Evolutionary conservation across 2,888 invertebrate genomes (phyloP).

Genomic region (Pycnomerus fuliginosus): DNA sequence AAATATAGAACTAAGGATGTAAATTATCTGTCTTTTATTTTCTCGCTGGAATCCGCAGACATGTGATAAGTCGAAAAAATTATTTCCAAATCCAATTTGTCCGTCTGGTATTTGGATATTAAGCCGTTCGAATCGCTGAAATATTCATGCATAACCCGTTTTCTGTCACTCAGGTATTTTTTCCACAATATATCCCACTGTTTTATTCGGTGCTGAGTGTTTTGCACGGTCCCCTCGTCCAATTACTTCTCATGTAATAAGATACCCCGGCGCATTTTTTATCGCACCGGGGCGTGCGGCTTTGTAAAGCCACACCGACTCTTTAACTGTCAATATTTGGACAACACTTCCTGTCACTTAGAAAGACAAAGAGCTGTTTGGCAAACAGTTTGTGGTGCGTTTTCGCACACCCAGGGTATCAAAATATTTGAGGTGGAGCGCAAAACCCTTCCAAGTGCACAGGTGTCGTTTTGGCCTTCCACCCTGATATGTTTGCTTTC

Average conservation of each 20-base stretch:
- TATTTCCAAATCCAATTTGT: slow-evolving; percentile 1
- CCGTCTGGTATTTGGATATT: background rate
- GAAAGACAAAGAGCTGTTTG: slow-evolving; percentile 13
- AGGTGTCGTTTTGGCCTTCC: slow-evolving; percentile 6
- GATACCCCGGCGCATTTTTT: background rate
- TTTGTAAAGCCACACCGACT: slow-evolving; percentile 6
- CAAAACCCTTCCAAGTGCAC: slow-evolving; percentile 5
- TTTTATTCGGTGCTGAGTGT: background rate
- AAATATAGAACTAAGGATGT: background rate
- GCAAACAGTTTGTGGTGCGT: slow-evolving; percentile 8
- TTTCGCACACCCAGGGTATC: slow-evolving; percentile 11
- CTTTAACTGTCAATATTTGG: slow-evolving; percentile 11
- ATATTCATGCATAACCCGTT: slow-evolving; percentile 4
- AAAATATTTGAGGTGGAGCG: slow-evolving; percentile 12
- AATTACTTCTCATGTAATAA: slow-evolving; percentile 6
- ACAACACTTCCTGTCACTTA: slow-evolving; percentile 17
- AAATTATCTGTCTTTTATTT: background rate
- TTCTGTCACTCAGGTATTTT: slow-evolving; percentile 11
- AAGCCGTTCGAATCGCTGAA: background rate
- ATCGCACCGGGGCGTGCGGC: slow-evolving; percentile 4
- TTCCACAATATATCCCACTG: slow-evolving; percentile 11
- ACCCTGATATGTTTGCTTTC: slow-evolving; percentile 1
- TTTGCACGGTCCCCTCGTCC: slow-evolving; percentile 7
- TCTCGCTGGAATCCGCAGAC: background rate
- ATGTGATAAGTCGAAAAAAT: background rate